phyloP scores from a whole-genome alignment of 2,113 vertebrate genomes.

The Aleadryas rufinucha region DNA sequence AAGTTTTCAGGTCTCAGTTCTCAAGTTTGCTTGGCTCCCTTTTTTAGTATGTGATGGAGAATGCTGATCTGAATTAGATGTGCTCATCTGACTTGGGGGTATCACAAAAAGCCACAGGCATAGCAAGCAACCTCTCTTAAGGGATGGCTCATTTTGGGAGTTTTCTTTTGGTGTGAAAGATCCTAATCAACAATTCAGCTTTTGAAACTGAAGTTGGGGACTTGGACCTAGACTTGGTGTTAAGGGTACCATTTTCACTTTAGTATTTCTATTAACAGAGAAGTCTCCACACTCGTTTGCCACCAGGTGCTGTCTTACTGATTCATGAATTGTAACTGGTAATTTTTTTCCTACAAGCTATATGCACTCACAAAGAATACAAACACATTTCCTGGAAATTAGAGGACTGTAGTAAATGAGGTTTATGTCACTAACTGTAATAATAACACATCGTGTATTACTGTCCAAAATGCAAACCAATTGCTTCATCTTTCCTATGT shows the following conservation, averaged over 20 bases:
- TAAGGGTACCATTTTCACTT: not conserved
- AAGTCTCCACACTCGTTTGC: not conserved
- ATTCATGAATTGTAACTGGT: not conserved
- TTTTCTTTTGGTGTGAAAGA: not conserved
- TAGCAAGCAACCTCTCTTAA: not conserved
- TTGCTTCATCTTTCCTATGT: not conserved
- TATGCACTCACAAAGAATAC: not conserved
- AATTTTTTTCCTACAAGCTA: not conserved
- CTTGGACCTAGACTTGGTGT: not conserved
- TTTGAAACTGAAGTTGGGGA: not conserved
- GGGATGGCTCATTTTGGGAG: not conserved
- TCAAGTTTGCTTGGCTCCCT: not conserved
- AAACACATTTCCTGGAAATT: not conserved
- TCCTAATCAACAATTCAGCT: not conserved
- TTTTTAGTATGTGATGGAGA: not conserved
- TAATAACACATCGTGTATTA: not conserved
- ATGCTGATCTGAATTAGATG: not conserved
- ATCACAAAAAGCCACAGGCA: not conserved
- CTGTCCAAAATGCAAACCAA: not conserved
- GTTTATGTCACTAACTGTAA: not conserved
- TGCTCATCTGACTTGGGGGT: not conserved
- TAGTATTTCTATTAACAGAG: not conserved
- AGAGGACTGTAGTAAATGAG: not conserved
- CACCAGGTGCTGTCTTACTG: not conserved
- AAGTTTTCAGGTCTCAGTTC: not conserved